Conservation (phyloP, 2,113 vertebrate species). For the Galeopterus variegatus region DNA sequence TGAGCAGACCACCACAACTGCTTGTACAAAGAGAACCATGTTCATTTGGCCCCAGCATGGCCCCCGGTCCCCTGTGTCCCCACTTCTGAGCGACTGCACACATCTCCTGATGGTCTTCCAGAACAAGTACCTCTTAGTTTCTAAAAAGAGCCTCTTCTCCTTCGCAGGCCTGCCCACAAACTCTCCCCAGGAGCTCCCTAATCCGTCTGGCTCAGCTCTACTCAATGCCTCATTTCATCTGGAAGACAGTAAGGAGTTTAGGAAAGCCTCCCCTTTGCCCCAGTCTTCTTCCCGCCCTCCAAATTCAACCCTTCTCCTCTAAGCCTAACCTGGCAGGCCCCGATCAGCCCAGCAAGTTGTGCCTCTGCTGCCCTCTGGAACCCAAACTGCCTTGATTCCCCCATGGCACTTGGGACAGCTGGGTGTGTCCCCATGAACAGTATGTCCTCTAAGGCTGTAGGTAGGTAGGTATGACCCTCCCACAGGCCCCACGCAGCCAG, state of each 20-base stretch:
- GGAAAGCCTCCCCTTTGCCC: neutral
- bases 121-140: neutral
- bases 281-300: neutral
- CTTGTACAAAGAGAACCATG: neutral
- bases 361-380: neutral
- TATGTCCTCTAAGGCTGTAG: neutral
- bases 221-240: neutral
- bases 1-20: accelerated
- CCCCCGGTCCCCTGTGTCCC: too few species aligned
- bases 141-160: neutral
- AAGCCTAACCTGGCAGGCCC: neutral
- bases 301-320: neutral
- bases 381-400: neutral
- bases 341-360: neutral
- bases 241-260: neutral
- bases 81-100: neutral
- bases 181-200: neutral
- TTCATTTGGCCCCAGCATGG: neutral
- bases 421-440: accelerated
- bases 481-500: neutral
- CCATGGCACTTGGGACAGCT: neutral
- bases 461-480: neutral
- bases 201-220: accelerated
- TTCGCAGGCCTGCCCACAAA: neutral
- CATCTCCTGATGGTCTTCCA: neutral